Evolutionary conservation across 30 jellyfish, hydroid and myxozoan genomes (phyloP), one percentile per base, ranked within the genome.

Genomic region (Phacellophora camtschatica): DNA sequence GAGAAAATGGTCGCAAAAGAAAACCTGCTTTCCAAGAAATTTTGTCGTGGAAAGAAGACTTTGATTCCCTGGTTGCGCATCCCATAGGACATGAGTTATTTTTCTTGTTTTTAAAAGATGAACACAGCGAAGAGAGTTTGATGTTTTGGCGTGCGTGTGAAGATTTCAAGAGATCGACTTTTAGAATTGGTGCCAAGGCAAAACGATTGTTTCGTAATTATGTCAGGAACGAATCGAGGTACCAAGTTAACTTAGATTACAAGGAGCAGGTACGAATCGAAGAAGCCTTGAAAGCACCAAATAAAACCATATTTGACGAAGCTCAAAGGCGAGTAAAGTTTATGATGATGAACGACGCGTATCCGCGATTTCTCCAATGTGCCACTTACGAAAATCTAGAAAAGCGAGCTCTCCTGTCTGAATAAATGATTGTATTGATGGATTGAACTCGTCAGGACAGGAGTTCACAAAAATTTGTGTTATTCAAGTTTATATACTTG

Each of bases 121-220:
- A 91, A 55, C 86, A 81, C 51, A 91, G 98, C 58, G 98, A 91
- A 72, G 98, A 91, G 39, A 91, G 92, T 62, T 35, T 91, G 1
- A 23, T 54, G 74, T 91, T 91, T 56, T 91, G 98, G 98, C 74
- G 71, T 39, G 96, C 98, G 24, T 91, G 98, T 49, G 95, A 91
- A 42, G 87, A 71, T 11, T 91, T 91, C 70, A 75, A 81, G 42
- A 62, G 82, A 53, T 66, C 82, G 22, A 85, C 28, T 37, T 68
- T 90, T 61, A 62, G 90, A 74, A 70, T 90, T 54, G 31, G 50
- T 13, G 48, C 83, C 2, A 53, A 51, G 71, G 98, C 98, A 3
- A 62, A 74, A 41, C 75, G 88, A 65, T 54, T 91, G 33, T 91
- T 50, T 34, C 45, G 83, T 18, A 85, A 69, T 19, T 84, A 77